A percentile compares a stretch with the other conserved stretches of the same genome.
These are phyloP conservation scores for Drosophila quadrilineata DNA, from an alignment of 1,140 invertebrate genomes.

Conservation along the genomic window DNA sequence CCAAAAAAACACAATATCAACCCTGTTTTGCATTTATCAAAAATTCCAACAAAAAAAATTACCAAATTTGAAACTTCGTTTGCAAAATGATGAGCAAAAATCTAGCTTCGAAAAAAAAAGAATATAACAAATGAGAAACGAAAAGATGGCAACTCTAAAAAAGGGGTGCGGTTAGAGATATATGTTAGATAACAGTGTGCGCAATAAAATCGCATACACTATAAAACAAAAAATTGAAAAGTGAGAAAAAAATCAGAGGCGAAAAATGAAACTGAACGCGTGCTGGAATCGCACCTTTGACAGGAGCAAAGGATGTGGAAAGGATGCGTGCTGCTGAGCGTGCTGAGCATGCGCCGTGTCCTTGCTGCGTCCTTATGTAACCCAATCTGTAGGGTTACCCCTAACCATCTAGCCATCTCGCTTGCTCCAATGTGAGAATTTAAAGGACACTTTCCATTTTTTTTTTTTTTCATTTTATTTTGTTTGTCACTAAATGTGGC, in stretches of 20 bases:
- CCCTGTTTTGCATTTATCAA: constrained; percentile 62
- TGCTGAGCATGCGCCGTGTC: constrained; percentile 62
- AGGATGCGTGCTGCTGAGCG: constrained; percentile 60
- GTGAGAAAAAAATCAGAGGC: constrained; percentile 7
- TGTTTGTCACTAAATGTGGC: constrained; percentile 65
- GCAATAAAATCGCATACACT: constrained; percentile 46
- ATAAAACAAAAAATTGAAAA: constrained; percentile 11
- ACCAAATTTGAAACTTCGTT: too few species aligned
- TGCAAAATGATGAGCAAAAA: constrained; percentile 59
- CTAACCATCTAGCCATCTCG: not conserved
- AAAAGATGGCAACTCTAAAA: constrained; percentile 45
- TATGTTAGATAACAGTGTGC: constrained; percentile 47
- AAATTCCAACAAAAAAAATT: too few species aligned
- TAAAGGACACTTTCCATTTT: constrained; percentile 31
- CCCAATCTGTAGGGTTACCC: constrained; percentile 63
- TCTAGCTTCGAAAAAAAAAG: not conserved
- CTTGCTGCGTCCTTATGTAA: constrained; percentile 59
- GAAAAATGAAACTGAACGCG: constrained; percentile 44
- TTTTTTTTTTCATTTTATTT: constrained; percentile 13
- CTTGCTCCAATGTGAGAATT: constrained; percentile 30
- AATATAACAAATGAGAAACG: constrained; percentile 27
- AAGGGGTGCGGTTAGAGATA: constrained; percentile 13
- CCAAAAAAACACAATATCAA: constrained; percentile 51
- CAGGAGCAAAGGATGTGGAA: constrained; percentile 19
- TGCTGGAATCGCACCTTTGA: constrained; percentile 50